A percentile compares a stretch with the other conserved stretches of the same genome.
Conservation (phyloP, 1,140 invertebrate species). For the Mylabris phalerata region DNA sequence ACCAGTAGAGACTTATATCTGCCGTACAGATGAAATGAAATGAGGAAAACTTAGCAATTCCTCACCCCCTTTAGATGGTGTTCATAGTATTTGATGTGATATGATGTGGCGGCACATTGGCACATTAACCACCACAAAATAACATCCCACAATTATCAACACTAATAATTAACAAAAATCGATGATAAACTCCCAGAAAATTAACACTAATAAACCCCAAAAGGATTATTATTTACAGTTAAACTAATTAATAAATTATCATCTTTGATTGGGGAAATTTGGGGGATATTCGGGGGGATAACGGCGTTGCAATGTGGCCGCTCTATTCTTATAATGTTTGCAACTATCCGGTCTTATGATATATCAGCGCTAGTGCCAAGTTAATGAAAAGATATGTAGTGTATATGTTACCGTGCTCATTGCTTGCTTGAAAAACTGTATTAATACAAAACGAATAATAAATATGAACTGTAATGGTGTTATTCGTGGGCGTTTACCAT, state of each 20-base stretch:
- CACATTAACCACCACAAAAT: too few species aligned
- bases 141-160: too few species aligned
- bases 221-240: too few species aligned
- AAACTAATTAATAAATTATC: too few species aligned
- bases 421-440: slow-evolving; percentile 26
- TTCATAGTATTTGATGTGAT: slow-evolving; percentile 16
- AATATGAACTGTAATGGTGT: slow-evolving; percentile 27
- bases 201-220: too few species aligned
- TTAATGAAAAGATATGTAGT: slow-evolving; percentile 41
- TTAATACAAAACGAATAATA: slow-evolving; percentile 35
- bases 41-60: slow-evolving; percentile 41
- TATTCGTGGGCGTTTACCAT: slow-evolving; percentile 31
- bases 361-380: slow-evolving; percentile 31
- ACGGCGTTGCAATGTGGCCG: neutral
- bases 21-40: slow-evolving; percentile 39
- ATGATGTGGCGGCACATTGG: slow-evolving; percentile 19
- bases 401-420: slow-evolving; percentile 28
- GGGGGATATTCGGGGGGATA: too few species aligned
- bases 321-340: slow-evolving; percentile 11
- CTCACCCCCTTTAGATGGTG: slow-evolving; percentile 24
- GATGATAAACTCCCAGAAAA: too few species aligned
- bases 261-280: too few species aligned
- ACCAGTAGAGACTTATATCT: slow-evolving; percentile 35
- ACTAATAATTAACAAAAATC: too few species aligned
- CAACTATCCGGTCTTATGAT: slow-evolving; percentile 32